Conservation (phyloP, 2,797 vertebrate species). For the Pangasius djambal region DNA sequence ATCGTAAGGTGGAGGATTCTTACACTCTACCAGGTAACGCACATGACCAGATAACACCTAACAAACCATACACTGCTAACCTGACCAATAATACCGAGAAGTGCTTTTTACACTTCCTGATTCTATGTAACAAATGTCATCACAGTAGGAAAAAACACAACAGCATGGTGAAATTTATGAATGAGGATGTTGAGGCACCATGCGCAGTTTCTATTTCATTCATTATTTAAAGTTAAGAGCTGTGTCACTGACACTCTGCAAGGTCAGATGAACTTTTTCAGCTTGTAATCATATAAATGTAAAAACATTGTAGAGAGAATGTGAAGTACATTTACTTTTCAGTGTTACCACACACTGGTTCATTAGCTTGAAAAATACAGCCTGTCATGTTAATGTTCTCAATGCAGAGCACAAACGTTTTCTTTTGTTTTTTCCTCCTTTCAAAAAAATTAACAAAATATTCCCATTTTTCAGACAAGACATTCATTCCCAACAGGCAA, state of each 20-base stretch:
- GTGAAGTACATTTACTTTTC: neutral
- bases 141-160: neutral
- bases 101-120: neutral
- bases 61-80: neutral
- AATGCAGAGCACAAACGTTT: neutral
- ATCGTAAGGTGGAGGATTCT: neutral
- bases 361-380: neutral
- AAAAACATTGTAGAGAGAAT: neutral
- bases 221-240: neutral
- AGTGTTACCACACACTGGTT: neutral
- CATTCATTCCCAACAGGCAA: neutral
- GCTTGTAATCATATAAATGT: neutral
- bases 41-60: neutral
- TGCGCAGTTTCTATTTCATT: neutral
- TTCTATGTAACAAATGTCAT: neutral
- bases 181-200: neutral
- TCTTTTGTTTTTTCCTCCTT: neutral
- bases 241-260: neutral
- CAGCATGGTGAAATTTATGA: neutral
- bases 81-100: neutral
- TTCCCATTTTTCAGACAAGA: neutral
- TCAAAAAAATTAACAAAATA: neutral
- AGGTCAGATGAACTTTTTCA: neutral
- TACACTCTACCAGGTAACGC: neutral
- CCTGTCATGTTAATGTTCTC: neutral